Evolutionary conservation across 2,113 vertebrate genomes (phyloP).

Genomic region (Epinephelus lanceolatus): DNA sequence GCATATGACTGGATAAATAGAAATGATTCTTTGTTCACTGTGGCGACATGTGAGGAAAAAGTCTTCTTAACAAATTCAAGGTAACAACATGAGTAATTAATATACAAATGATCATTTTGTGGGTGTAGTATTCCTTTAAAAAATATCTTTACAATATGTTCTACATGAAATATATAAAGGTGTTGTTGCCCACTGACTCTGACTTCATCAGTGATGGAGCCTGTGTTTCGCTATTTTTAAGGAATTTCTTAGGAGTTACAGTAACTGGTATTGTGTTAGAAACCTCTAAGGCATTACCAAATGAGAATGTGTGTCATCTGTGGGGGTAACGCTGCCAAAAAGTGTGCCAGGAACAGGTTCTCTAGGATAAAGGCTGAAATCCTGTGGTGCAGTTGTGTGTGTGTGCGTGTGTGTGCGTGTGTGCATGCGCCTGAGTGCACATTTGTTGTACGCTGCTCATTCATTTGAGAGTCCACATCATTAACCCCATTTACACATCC

Average conservation of each 20-base stretch:
- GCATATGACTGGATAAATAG: no score
- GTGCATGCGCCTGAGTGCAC: constrained; percentile 47
- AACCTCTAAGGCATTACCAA: constrained; percentile 15
- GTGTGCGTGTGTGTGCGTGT: constrained; percentile 30
- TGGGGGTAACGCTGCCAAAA: constrained; percentile 15
- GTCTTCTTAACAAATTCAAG: no score
- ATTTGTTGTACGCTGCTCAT: constrained; percentile 63
- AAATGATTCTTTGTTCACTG: no score
- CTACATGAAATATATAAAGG: neutral
- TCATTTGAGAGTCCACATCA: constrained; percentile 68
- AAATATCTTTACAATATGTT: neutral
- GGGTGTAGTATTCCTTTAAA: no score
- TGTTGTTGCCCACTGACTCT: neutral
- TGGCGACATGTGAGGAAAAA: no score
- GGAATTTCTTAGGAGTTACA: constrained; percentile 15
- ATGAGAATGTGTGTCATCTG: constrained; percentile 32
- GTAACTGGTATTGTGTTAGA: neutral
- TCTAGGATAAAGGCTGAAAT: constrained; percentile 48
- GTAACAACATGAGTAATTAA: no score
- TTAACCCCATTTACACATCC: constrained; percentile 67
- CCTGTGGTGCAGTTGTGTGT: constrained; percentile 25
- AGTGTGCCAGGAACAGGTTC: constrained; percentile 38
- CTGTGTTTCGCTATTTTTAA: constrained; percentile 12
- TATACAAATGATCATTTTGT: no score
- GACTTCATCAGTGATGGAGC: neutral